A percentile compares a stretch with the other conserved stretches of the same genome.
Evolutionary conservation across 2,888 invertebrate genomes (phyloP).

Genomic region (Paralinhomoeus sp.): DNA sequence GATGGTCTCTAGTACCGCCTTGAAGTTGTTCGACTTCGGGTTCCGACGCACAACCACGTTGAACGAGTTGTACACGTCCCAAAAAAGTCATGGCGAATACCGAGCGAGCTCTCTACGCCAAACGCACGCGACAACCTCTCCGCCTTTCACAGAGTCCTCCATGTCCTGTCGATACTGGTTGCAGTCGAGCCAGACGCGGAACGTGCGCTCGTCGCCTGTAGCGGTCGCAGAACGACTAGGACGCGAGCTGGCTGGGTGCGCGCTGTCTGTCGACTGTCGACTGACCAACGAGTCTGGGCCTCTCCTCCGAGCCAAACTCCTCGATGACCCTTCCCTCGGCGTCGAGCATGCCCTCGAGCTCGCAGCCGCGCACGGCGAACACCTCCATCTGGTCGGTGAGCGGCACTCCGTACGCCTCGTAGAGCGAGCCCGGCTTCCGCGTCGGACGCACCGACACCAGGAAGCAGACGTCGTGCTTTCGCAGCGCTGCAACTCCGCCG

Average conservation of each 20-base stretch:
- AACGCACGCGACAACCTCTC: slow-evolving; percentile 41
- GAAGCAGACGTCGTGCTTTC: slow-evolving; percentile 95
- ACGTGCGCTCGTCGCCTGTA: slow-evolving; percentile 61
- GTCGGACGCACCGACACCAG: slow-evolving; percentile 57
- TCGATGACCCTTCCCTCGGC: slow-evolving; percentile 82
- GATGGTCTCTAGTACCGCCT: slow-evolving; percentile 94
- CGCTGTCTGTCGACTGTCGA: too few species aligned
- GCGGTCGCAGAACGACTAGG: neutral
- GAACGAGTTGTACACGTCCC: slow-evolving; percentile 66
- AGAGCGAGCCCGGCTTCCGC: slow-evolving; percentile 47
- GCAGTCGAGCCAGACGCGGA: slow-evolving; percentile 75
- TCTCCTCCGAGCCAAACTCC: too few species aligned
- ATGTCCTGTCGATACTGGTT: slow-evolving; percentile 87
- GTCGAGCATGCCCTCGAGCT: slow-evolving; percentile 92
- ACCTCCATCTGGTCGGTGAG: slow-evolving; percentile 40
- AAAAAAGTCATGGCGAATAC: neutral
- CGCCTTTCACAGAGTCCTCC: slow-evolving; percentile 53
- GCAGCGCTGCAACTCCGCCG: slow-evolving; percentile 35
- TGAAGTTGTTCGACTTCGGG: slow-evolving; percentile 98
- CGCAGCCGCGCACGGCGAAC: slow-evolving; percentile 77
- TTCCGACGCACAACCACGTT: slow-evolving; percentile 92
- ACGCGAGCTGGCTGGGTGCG: too few species aligned
- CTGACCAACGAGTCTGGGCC: too few species aligned
- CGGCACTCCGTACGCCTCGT: slow-evolving; percentile 15
- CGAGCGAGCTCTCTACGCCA: too few species aligned